phyloP scores from a whole-genome alignment of 1,140 invertebrate species.

The Leptestheria dahalacensis region DNA sequence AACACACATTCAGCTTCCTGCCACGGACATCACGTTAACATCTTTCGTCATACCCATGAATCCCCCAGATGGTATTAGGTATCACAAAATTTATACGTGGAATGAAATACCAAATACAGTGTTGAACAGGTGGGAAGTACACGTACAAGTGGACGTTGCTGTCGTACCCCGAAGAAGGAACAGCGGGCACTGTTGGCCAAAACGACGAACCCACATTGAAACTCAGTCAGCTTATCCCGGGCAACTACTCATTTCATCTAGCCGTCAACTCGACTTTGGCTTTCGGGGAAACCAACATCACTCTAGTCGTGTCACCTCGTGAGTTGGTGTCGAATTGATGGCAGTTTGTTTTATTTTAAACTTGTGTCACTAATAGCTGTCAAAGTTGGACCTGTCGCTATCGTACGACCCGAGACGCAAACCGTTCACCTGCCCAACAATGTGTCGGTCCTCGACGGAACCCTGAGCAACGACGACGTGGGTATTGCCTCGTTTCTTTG shows the following conservation, averaged over 20 bases:
- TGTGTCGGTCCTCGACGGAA: slow-evolving; percentile 76
- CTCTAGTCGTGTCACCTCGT: slow-evolving; percentile 78
- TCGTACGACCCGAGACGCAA: slow-evolving; percentile 68
- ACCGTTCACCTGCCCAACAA: slow-evolving; percentile 76
- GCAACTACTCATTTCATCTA: slow-evolving; percentile 77
- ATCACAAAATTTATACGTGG: slow-evolving; percentile 13
- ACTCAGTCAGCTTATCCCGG: slow-evolving; percentile 60
- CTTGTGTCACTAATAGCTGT: slow-evolving; percentile 51
- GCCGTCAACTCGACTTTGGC: slow-evolving; percentile 53
- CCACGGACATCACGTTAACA: slow-evolving; percentile 57
- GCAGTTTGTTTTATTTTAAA: slow-evolving; percentile 12
- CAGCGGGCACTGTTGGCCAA: slow-evolving; percentile 62
- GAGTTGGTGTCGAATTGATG: slow-evolving; percentile 25
- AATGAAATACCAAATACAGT: slow-evolving; percentile 7
- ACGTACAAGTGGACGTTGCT: slow-evolving; percentile 78
- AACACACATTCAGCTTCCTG: slow-evolving; percentile 49
- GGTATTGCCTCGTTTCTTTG: slow-evolving; percentile 74
- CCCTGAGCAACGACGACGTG: slow-evolving; percentile 59
- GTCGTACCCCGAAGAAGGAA: slow-evolving; percentile 54
- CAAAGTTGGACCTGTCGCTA: slow-evolving; percentile 68
- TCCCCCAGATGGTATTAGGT: slow-evolving; percentile 41
- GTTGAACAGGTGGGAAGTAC: slow-evolving; percentile 51
- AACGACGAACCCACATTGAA: slow-evolving; percentile 65
- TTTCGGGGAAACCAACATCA: slow-evolving; percentile 70
- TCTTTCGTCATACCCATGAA: slow-evolving; percentile 58